Conservation (phyloP, 2,113 vertebrate genomes). For the Terrapene triunguis region DNA sequence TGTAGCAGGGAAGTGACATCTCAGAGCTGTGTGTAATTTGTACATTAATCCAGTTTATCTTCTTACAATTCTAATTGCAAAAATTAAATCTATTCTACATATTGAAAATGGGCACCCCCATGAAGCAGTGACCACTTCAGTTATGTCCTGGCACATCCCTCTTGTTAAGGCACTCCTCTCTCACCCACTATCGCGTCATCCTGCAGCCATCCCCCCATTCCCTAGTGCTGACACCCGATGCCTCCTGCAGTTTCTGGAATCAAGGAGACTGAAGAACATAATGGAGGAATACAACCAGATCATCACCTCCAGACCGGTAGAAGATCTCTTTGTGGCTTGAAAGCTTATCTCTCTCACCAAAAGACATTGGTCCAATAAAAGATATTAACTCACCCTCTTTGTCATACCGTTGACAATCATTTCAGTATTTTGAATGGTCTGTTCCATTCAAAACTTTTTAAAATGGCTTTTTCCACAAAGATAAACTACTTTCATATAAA, state of each 20-base stretch:
- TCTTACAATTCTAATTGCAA: conserved; percentile 32
- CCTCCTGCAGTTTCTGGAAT: conserved; percentile 24
- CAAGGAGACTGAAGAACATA: not conserved
- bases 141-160: conserved; percentile 35
- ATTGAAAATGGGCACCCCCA: conserved; percentile 42
- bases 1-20: not conserved
- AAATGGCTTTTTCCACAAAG: not conserved
- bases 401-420: not conserved
- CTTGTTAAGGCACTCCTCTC: conserved; percentile 2
- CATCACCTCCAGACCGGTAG: not conserved
- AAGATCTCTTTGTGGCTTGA: not conserved
- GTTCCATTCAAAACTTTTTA: not conserved
- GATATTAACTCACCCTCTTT: not conserved
- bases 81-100: conserved; percentile 71
- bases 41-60: conserved; percentile 61
- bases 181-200: conserved; percentile 37
- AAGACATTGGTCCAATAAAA: not conserved
- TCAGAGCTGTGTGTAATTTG: not conserved
- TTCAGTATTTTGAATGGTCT: not conserved
- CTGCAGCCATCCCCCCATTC: conserved; percentile 1
- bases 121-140: conserved; percentile 56
- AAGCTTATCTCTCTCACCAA: not conserved
- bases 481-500: not conserved
- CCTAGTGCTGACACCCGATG: not conserved
- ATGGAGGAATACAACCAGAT: not conserved